Evolutionary conservation across 2,113 vertebrate genomes (phyloP).

Genomic region (Takifugu flavidus): DNA sequence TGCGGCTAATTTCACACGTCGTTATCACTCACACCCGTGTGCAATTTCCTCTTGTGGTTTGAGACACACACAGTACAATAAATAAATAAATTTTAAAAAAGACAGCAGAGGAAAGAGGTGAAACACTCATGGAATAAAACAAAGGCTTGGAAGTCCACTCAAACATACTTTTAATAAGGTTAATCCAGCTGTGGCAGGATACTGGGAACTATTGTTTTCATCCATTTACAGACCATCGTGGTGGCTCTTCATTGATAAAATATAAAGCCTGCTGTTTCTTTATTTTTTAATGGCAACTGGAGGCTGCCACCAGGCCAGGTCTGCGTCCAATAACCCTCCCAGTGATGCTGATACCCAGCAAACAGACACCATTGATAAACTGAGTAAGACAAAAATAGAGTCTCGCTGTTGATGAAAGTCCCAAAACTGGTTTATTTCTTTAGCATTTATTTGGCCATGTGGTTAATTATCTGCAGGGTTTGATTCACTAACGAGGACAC

Average conservation of each 20-base stretch:
- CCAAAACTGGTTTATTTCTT: constrained; percentile 14
- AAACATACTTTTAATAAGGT: constrained; percentile 31
- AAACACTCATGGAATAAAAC: constrained; percentile 33
- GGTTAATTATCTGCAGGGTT: too few species aligned
- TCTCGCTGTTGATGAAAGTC: not conserved
- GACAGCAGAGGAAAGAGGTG: constrained; percentile 10
- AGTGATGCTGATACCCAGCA: not conserved
- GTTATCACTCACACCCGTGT: constrained; percentile 68
- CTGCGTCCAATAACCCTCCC: not conserved
- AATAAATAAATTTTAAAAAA: constrained; percentile 9
- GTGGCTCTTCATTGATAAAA: constrained; percentile 8
- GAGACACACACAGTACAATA: constrained; percentile 38
- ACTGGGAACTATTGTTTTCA: constrained; percentile 19
- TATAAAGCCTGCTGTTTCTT: not conserved
- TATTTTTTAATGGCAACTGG: not conserved
- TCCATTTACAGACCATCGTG: constrained; percentile 16
- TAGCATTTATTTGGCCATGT: not conserved
- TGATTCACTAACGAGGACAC: constrained; percentile 3
- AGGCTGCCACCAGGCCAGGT: too few species aligned
- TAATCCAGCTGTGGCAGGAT: constrained; percentile 35
- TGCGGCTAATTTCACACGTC: constrained; percentile 76
- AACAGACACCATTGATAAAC: not conserved
- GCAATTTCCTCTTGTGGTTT: constrained; percentile 44
- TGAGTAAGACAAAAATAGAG: not conserved
- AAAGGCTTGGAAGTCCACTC: constrained; percentile 47